Base-by-base conservation (phyloP, 2,797 vertebrate genomes). In the Gymnothorax reevesii region DNA sequence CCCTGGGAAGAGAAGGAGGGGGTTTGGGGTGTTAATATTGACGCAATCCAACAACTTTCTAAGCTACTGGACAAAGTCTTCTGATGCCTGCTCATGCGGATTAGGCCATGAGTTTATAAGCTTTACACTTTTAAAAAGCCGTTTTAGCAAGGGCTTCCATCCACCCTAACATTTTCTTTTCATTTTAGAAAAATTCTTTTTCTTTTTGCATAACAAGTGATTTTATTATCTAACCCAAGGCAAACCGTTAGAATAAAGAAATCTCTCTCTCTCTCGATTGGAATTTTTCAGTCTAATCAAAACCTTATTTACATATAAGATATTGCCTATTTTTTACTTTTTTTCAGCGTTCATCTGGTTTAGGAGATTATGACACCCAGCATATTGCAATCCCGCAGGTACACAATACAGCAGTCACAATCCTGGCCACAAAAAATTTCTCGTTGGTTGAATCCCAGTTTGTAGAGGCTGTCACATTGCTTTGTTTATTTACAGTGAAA, bases 381-480 rank as follows among this genome's bases (percentile, higher is more conserved):
- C 27, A 73, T 73, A 73, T 27, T 27, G 25, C 66, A 33, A 25
- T 15, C 66, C 25, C 27, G n/a, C 27, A 33, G 25, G 12, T 73
- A 27, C 3, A 33, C 69, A 33, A 10, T 33, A 12, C 69, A 33
- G 27, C 69, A 71, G 69, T 71, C 33, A 42, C 33, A 27, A 9
- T 73, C 9, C n/a, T 49, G 33, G 33, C 7, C 7, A 20, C n/a
- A n/a, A 3, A 3, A 17, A n/a, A 6, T 8, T n/a, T 25, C 22
- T 66, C 9, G 22, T 66, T 66, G 22, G 22, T 22, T 62, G 25
- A 66, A n/a, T 66, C 22, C 13, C 75, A 86, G 75, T 66, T 60
- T 87, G 85, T 83, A 86, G 87, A 86, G 59, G 85, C 77, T 77
- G 71, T 42, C 66, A 27, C 80, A 83, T 20, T 22, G 20, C 22